Conservation (phyloP, 1,140 invertebrate species). For the Goniozus legneri region DNA sequence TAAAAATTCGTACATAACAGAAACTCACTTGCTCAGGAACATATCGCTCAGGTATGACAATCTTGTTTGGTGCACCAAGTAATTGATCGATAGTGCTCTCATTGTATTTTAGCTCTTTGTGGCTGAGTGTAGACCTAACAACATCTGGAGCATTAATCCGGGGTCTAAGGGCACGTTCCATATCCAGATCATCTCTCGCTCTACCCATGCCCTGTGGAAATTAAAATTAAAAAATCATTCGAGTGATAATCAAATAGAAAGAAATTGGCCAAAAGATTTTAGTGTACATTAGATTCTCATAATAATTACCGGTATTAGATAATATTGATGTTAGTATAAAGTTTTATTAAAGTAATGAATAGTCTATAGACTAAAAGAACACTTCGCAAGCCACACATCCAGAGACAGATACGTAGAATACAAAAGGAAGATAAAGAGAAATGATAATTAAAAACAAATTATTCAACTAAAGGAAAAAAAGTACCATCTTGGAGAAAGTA, state of each 20-base stretch:
- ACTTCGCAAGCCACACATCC: too few relatives aligned
- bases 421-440: constrained; percentile 4
- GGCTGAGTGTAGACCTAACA: constrained; percentile 72
- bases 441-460: constrained; percentile 6
- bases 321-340: too few relatives aligned
- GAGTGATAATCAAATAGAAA: too few relatives aligned
- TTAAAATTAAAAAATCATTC: constrained; percentile 7
- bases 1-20: not conserved
- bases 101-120: constrained; percentile 63
- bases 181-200: constrained; percentile 80
- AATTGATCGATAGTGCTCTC: constrained; percentile 81
- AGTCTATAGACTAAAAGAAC: too few relatives aligned
- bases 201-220: constrained; percentile 57
- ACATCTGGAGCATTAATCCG: constrained; percentile 77
- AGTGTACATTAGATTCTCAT: too few relatives aligned
- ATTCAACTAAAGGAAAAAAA: constrained; percentile 14
- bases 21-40: constrained; percentile 74
- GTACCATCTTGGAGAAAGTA: constrained; percentile 47
- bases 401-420: too few relatives aligned
- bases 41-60: constrained; percentile 86
- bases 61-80: constrained; percentile 82
- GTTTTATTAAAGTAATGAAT: too few relatives aligned
- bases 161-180: constrained; percentile 73
- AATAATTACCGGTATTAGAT: too few relatives aligned
- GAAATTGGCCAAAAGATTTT: too few relatives aligned